Base-by-base conservation (phyloP, 2,797 vertebrate genomes). In the Chrysocyon brachyurus region DNA sequence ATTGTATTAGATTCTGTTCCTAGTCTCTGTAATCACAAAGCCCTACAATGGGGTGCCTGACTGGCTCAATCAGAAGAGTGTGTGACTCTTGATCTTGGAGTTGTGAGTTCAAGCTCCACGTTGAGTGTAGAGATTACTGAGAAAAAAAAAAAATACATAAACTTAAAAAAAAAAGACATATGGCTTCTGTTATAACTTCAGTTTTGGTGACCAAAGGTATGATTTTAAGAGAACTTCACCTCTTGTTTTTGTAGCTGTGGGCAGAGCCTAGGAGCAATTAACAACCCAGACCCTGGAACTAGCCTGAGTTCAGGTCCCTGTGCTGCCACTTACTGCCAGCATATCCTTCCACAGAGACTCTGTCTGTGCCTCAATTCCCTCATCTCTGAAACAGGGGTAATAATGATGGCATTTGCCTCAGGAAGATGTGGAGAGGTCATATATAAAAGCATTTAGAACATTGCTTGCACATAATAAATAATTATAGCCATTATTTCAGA, bases 1-100 rank as follows among this genome's bases (percentile, higher is more conserved):
- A 40, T 79, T 85, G 10, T 77, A 40, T 64, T 64, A 91, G 59
- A n/a, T 79, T 75, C 63, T 77, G 31, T 70, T 81, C 52, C 73
- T 90, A n/a, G 49, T 84, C 63, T 87, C 79, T 96, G 95, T 93
- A 90, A 63, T 70, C 36, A 95, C 12, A 26, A 91, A 87, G 46
- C 24, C 52, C 16, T 7, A 6, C 28, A 14, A 79, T 4, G 1
- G 26, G 15, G 26, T 1, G 26, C 26, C 16, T 26, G 26, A 46
- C 46, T 19, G 46, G 46, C 73, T 31, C 26, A 1, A 22, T 40
- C 36, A 26, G 70, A 49, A 77, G 72, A 75, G 73, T 0, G 8
- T 49, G 40, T 1, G 4, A 28, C 72, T 49, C 24, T 26, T 49
- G 15, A 17, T 49, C 26, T 28, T 75, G 40, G 7, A 14, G 72